Evolutionary conservation across 2,888 invertebrate species (phyloP), one percentile per base, ranked within the genome.

Genomic region (Agelastica alni): DNA sequence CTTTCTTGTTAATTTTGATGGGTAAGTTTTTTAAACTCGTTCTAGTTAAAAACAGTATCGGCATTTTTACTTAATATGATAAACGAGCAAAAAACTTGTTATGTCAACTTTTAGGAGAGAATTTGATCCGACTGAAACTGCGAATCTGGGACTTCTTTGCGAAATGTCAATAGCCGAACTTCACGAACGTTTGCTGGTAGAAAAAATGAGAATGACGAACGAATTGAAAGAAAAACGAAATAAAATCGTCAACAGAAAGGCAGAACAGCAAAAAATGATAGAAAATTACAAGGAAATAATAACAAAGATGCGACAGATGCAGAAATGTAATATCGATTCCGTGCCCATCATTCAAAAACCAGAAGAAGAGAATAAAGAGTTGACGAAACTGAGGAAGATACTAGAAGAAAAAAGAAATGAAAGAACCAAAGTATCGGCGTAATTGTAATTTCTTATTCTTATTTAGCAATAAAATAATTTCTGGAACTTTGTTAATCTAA

Each of bases 81-180:
- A 5, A 9, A 10, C n/a, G n/a, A n/a, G n/a, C n/a, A n/a, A n/a
- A n/a, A n/a, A n/a, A n/a, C n/a, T n/a, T n/a, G n/a, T n/a, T n/a
- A n/a, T n/a, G n/a, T n/a, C n/a, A 17, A 43, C 7, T 47, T 47
- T 37, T 20, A 47, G 47, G 10, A 81, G 79, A 73, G 79, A 83
- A 42, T 79, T 84, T 59, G 84, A 85, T 70, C 77, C 83, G 1
- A 84, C 83, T 1, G 82, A 84, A 72, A 77, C 80, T 10, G 77
- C 81, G 18, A 83, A 83, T 31, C 64, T 84, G 10, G 85, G 85
- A 1, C 74, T 85, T 7, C 65, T 85, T 17, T 82, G 83, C 70
- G 85, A 86, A 76, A 85, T 86, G 85, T 85, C 85, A 1, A 78
- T 85, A 41, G 81, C 81, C 4, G 85, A 86, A 71, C 67, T 85